A percentile compares a stretch with the other conserved stretches of the same genome.
These are phyloP conservation scores for Drosophila seclusa DNA, from an alignment of 2,888 invertebrate species.

Conservation along the genomic window DNA sequence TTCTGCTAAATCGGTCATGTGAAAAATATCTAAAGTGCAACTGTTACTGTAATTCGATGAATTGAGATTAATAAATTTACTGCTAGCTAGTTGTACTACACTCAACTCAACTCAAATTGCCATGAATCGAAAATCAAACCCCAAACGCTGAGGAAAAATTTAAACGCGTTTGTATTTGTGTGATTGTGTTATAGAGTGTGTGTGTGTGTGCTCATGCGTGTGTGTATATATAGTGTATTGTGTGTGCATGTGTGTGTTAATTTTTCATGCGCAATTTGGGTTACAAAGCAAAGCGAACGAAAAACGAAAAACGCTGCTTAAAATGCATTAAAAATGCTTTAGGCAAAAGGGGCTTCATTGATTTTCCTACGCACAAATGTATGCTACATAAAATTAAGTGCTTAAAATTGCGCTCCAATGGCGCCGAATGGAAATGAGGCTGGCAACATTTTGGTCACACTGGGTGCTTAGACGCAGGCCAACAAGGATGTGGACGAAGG, in stretches of 20 bases:
- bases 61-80: conserved; percentile 31
- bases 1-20: conserved; percentile 25
- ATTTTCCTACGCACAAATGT: conserved; percentile 76
- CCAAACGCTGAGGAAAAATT: conserved; percentile 44
- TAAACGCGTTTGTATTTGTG: conserved; percentile 23
- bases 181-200: conserved; percentile 20
- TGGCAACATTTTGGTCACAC: conserved; percentile 26
- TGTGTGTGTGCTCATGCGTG: conserved; percentile 20
- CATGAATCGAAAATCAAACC: conserved; percentile 27
- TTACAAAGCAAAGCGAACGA: conserved; percentile 66
- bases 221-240: conserved; percentile 21
- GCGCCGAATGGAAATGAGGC: conserved; percentile 32
- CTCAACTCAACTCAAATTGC: conserved; percentile 5
- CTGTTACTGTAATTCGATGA: conserved; percentile 13
- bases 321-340: conserved; percentile 76
- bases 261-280: conserved; percentile 80
- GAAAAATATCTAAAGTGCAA: conserved; percentile 35
- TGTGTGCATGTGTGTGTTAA: conserved; percentile 49
- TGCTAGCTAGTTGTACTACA: neutral
- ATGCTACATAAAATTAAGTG: conserved; percentile 56
- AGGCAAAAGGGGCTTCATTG: conserved; percentile 65
- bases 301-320: conserved; percentile 63
- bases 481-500: conserved; percentile 46
- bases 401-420: conserved; percentile 32
- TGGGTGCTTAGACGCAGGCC: conserved; percentile 29